These are phyloP conservation scores for Aplocera efformata DNA, from an alignment of 2,888 invertebrate genomes.

Conservation along the genomic window DNA sequence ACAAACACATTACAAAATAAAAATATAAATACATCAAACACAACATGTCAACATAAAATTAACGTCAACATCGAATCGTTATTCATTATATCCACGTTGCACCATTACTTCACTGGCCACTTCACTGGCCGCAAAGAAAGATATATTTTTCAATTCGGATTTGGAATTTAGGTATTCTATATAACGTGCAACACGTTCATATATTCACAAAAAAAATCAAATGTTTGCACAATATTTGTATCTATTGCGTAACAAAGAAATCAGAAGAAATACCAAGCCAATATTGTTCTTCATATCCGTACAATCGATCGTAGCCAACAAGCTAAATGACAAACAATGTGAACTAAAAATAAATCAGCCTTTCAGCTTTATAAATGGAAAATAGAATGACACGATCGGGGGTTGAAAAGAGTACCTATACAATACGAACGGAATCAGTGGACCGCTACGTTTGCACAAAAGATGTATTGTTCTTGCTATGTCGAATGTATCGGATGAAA, in stretches of 20 bases:
- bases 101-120: no score
- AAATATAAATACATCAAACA: no score
- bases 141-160: no score
- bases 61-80: no score
- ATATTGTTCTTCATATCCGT: constrained; percentile 14
- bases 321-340: constrained; percentile 31
- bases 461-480: constrained; percentile 70
- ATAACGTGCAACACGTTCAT: not conserved
- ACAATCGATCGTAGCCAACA: constrained; percentile 17
- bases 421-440: constrained; percentile 51
- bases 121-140: no score
- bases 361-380: constrained; percentile 58
- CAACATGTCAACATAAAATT: no score
- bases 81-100: no score
- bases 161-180: no score
- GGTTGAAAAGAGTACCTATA: constrained; percentile 55
- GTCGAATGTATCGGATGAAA: constrained; percentile 69
- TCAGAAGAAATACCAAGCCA: constrained; percentile 9
- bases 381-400: constrained; percentile 61
- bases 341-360: constrained; percentile 48
- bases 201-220: not conserved
- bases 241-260: constrained; percentile 4
- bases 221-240: not conserved
- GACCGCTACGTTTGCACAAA: constrained; percentile 65
- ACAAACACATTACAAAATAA: no score